Conservation (phyloP, 1,140 invertebrate genomes). For the Amyelois transitella region DNA sequence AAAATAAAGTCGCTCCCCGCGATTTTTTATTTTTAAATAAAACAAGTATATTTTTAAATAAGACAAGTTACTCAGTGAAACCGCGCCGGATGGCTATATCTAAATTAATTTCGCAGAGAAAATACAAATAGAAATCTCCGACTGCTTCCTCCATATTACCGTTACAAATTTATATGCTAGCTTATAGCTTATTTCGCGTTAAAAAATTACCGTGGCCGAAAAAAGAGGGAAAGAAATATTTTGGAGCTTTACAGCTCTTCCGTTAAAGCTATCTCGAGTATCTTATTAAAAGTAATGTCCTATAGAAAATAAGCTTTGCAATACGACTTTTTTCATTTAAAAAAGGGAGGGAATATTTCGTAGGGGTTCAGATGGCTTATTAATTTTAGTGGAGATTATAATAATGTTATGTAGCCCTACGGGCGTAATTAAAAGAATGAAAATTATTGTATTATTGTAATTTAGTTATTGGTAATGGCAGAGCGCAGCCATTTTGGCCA, state of each 20-base stretch:
- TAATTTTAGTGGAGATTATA: not conserved
- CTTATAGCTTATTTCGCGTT: conserved; percentile 20
- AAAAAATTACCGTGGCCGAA: conserved; percentile 17
- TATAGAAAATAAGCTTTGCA: conserved; percentile 19
- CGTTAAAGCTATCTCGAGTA: conserved; percentile 13
- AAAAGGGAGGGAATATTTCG: not conserved
- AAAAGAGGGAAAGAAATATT: conserved; percentile 15
- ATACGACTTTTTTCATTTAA: conserved; percentile 9
- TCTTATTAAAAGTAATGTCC: conserved; percentile 28
- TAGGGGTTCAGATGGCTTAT: not conserved
- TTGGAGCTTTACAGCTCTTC: conserved; percentile 16
- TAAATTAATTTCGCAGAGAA: not conserved
- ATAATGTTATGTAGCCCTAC: no score
- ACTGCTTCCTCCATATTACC: conserved; percentile 8
- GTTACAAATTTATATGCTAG: conserved; percentile 18
- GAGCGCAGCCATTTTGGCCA: no score
- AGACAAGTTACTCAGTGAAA: no score
- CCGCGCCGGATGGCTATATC: not conserved
- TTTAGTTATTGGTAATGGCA: no score
- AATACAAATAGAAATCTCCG: not conserved
- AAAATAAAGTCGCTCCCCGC: no score
- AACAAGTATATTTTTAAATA: no score
- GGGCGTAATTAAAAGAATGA: no score
- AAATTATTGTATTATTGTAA: no score
- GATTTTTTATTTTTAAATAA: no score